A percentile compares a stretch with the other conserved stretches of the same genome.
These are phyloP conservation scores for Drosophila greeni DNA, from an alignment of 2,888 invertebrate species.

Conservation along the genomic window DNA sequence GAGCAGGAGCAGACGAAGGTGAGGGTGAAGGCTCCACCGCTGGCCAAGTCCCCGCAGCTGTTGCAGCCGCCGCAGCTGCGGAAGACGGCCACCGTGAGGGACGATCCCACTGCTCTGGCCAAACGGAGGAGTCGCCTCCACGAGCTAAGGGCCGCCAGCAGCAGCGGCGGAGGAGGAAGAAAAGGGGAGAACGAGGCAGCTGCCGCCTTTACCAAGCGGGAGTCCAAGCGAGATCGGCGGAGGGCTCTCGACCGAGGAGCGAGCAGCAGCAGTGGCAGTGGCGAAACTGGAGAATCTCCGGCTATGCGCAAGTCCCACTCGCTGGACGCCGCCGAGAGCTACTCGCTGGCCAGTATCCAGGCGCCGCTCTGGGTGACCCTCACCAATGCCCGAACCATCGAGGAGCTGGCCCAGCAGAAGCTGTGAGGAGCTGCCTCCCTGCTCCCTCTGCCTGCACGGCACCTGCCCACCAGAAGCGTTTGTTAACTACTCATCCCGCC, in stretches of 20 bases:
- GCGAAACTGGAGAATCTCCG: conserved; percentile 11
- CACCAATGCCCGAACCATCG: conserved; percentile 84
- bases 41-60: conserved; percentile 28
- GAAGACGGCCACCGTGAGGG: conserved; percentile 64
- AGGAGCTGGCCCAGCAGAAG: conserved; percentile 75
- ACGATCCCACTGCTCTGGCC: conserved; percentile 56
- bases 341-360: conserved; percentile 81
- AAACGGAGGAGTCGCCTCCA: conserved; percentile 64
- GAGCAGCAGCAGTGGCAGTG: conserved; percentile 8
- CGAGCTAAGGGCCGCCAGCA: conserved; percentile 57
- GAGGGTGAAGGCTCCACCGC: not conserved
- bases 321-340: conserved; percentile 68
- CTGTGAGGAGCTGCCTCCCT: conserved; percentile 36
- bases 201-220: conserved; percentile 49
- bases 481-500: conserved; percentile 5
- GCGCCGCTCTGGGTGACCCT: conserved; percentile 90
- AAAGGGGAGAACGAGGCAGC: conserved; percentile 45
- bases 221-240: conserved; percentile 46
- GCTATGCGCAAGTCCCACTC: conserved; percentile 72
- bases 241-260: conserved; percentile 15
- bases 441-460: not conserved
- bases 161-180: conserved; percentile 28
- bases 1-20: conserved; percentile 6
- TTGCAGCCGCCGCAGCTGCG: conserved; percentile 55
- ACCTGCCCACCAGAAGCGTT: conserved; percentile 35